Evolutionary conservation across 30 jellyfish, hydroid and myxozoan species (phyloP), one percentile per base, ranked within the genome.

Genomic region (Catostylus mosaicus): DNA sequence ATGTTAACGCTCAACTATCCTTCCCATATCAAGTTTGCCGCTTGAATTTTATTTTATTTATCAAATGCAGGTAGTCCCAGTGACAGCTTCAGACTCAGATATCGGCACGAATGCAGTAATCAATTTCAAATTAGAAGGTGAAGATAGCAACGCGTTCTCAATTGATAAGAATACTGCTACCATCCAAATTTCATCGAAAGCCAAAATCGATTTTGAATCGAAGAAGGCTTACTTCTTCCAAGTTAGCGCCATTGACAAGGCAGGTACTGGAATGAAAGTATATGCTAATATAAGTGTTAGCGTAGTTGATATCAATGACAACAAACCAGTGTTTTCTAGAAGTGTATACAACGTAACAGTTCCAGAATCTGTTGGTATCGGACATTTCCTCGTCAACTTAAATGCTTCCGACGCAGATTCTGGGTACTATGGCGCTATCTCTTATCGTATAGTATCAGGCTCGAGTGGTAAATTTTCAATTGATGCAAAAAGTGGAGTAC

Each of bases 381-480:
- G 94, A 23, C 63, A 47, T 24, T n/a, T 54, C 23, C 56, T 93
- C 3, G 14, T 82, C 23, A 73, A 46, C 16, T 90, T 87, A 20
- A 74, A 65, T 59, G 97, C 97, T 16, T 57, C 85, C 10, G 98
- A 93, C 51, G 61, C 48, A 45, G 98, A 93, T 72, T 78, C 90
- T 50, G 96, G 94, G 0, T 22, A 40, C 38, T 73, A 40, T 29
- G 96, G 97, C 23, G 12, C 60, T 19, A 73, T 93, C 61, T 31
- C 81, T 1, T 91, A 91, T 46, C 61, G 34, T 37, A 91, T 91
- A 4, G 84, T 67, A 23, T 64, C 90, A 2, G 95, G 96, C 1
- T 77, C 89, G 14, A 78, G 73, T 22, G 88, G 94, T 11, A 84
- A 62, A 64, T 93, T 93, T 54, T 23, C 67, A 1, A 65, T 93